phyloP scores from a whole-genome alignment of 2,888 invertebrate species.

The Omphaloscelis lunosa region DNA sequence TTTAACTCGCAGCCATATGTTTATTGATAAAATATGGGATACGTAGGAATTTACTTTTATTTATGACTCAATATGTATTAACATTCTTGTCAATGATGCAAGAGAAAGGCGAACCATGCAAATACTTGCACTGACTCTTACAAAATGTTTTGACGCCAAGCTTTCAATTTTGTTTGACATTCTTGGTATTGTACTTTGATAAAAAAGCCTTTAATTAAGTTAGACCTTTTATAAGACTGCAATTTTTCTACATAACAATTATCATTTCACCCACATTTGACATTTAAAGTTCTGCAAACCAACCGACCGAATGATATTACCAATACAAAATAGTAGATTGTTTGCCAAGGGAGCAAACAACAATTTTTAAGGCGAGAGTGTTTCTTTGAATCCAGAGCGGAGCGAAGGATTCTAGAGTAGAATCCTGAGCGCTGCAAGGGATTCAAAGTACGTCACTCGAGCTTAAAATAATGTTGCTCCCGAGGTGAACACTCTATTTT shows the following conservation, averaged over 20 bases:
- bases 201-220: background rate
- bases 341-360: no score
- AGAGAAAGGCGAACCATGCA: slow-evolving; percentile 17
- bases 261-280: slow-evolving; percentile 4
- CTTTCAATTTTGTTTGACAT: slow-evolving; percentile 4
- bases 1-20: background rate
- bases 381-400: no score
- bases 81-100: slow-evolving; percentile 9
- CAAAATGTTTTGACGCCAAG: slow-evolving; percentile 16
- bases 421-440: no score
- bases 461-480: no score
- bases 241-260: slow-evolving; percentile 5
- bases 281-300: slow-evolving; percentile 30
- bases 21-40: slow-evolving; percentile 16
- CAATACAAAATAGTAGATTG: slow-evolving; percentile 24
- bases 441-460: no score
- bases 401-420: no score
- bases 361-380: no score
- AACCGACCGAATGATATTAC: background rate
- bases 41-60: slow-evolving; percentile 14
- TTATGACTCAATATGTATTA: slow-evolving; percentile 22
- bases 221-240: background rate
- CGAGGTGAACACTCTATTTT: no score
- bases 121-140: slow-evolving; percentile 16
- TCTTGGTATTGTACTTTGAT: background rate